Evolutionary conservation across 2,113 vertebrate species (phyloP), one percentile per base, ranked within the genome.

Genomic region (Crotalus helleri): DNA sequence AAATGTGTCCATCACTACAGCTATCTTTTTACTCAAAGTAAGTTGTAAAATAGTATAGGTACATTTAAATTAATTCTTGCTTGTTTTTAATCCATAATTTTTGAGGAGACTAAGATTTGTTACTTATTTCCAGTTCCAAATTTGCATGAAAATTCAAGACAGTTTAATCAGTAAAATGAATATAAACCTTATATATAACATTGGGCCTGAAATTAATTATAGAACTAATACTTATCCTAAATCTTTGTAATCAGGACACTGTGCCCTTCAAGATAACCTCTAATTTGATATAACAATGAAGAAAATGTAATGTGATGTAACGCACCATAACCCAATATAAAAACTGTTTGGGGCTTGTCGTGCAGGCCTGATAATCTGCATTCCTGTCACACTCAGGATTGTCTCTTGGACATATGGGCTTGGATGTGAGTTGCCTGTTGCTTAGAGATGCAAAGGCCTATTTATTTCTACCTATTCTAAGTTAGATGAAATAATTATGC

Each of bases 1-100:
- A 93, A 94, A 92, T 1, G 0, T 86, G 53, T 81, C 17, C 17
- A 64, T 91, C 7, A 29, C 29, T 92, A 23, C 0, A 6, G 85
- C 39, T 0, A 0, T 89, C 92, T 88, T 90, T 57, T 53, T 93
- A 92, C 91, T 95, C 51, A 86, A 51, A 87, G 15, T 33, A 51
- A 53, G 85, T 92, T 85, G 33, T 85, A 87, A 92, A 93, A 91
- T 23, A 49, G 81, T 44, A 3, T 51, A 93, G 87, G 64, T 39
- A 93, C 93, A 92, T 90, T n/a, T 90, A 87, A 2, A 39, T 61
- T 46, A 55, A 55, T 81, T 81, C 17, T 81, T 81, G 6, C 33
- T 44, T 81, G 17, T 39, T 81, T 39, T 81, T 81, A 81, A 33
- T 39, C n/a, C 69, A 81, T 81, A 81, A 81, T 39, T 19, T 81